Percentiles rank a stretch among this genome's conserved stretches.
These are phyloP conservation scores for Varanus komodoensis DNA, from an alignment of 2,113 vertebrate species.

Conservation along the genomic window DNA sequence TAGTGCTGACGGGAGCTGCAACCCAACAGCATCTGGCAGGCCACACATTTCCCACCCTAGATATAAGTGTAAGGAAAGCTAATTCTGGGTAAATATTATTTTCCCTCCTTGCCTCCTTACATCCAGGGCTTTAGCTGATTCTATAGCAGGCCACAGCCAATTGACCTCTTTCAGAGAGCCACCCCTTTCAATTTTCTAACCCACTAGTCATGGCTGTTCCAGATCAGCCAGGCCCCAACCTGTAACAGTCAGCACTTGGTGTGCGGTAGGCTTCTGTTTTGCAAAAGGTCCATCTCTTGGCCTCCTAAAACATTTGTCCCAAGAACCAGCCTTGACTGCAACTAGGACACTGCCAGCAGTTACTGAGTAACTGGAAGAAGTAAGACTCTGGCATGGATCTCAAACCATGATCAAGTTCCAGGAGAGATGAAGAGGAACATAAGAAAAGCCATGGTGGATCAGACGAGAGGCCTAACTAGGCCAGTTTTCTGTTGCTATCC, in stretches of 20 bases:
- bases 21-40: too few relatives aligned
- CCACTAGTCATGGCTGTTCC: constrained; percentile 30
- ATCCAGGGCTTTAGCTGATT: not conserved
- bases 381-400: not conserved
- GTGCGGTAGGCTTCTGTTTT: not conserved
- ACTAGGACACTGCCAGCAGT: not conserved
- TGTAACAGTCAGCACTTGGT: constrained; percentile 23
- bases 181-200: constrained; percentile 32
- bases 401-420: not conserved
- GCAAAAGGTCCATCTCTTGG: not conserved
- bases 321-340: not conserved
- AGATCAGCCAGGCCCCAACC: constrained; percentile 19
- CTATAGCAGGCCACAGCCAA: constrained; percentile 19
- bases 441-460: too few relatives aligned
- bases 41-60: too few relatives aligned
- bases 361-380: not conserved
- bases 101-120: not conserved
- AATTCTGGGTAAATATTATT: not conserved
- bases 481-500: too few relatives aligned
- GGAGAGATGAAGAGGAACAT: not conserved
- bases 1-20: too few relatives aligned
- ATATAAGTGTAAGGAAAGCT: not conserved
- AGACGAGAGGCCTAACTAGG: too few relatives aligned
- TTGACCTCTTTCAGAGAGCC: constrained; percentile 19
- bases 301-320: not conserved